These are phyloP conservation scores for Bombus waltoni DNA, from an alignment of 1,140 invertebrate species.

Conservation along the genomic window DNA sequence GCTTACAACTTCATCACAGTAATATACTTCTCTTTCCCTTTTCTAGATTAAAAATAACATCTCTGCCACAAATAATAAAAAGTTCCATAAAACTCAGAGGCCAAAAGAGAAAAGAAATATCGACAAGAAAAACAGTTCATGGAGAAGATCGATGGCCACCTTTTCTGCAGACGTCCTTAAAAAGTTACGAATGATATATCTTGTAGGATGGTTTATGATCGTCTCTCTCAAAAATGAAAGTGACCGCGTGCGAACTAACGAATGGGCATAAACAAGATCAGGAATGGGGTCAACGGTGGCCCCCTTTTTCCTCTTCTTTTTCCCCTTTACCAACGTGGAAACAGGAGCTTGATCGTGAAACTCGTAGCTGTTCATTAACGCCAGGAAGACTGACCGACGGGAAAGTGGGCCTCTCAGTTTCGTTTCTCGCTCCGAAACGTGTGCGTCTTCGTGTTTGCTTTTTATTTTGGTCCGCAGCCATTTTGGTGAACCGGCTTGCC, in stretches of 20 bases:
- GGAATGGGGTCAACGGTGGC: constrained; percentile 59
- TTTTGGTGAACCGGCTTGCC: not conserved
- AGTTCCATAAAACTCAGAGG: not conserved
- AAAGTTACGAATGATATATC: constrained; percentile 12
- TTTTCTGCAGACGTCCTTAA: not conserved
- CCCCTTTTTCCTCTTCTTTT: not conserved
- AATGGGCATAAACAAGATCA: constrained; percentile 35
- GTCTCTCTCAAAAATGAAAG: constrained; percentile 69
- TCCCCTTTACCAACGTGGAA: constrained; percentile 21
- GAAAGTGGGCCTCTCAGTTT: constrained; percentile 53
- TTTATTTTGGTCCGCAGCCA: not conserved
- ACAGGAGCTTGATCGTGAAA: constrained; percentile 40
- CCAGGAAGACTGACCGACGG: not conserved
- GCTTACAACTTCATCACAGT: no score
- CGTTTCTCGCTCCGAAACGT: not conserved
- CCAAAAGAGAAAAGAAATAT: not conserved
- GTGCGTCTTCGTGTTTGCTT: not conserved
- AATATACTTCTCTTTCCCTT: no score
- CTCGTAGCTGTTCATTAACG: constrained; percentile 39
- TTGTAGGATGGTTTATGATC: constrained; percentile 34
- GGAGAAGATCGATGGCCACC: not conserved
- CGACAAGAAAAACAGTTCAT: not conserved
- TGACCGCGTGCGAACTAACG: constrained; percentile 42
- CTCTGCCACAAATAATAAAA: no score
- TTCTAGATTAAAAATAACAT: no score